These are phyloP conservation scores for Chiropotes sagulatus DNA, from an alignment of 2,797 vertebrate genomes.

Conservation along the genomic window DNA sequence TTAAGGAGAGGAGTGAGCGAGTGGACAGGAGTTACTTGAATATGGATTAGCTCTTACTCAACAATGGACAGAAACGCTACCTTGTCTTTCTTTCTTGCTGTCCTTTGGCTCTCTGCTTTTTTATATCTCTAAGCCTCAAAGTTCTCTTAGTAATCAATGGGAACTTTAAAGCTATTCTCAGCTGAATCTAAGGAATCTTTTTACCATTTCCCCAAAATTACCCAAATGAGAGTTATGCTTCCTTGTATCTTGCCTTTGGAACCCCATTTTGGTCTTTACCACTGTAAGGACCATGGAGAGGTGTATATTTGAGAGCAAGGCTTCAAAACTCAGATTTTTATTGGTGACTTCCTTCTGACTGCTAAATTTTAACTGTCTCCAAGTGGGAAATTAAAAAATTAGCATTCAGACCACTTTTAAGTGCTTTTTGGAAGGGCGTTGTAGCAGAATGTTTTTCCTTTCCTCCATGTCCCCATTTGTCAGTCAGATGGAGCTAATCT, in stretches of 20 bases:
- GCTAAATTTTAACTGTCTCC: slow-evolving; percentile 12
- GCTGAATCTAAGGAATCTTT: slow-evolving; percentile 56
- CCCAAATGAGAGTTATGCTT: slow-evolving; percentile 47
- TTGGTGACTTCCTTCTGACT: background rate
- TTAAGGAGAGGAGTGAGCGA: background rate
- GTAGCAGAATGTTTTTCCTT: background rate
- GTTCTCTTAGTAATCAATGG: slow-evolving; percentile 33
- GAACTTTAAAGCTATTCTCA: slow-evolving; percentile 56
- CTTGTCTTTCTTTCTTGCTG: slow-evolving; percentile 29
- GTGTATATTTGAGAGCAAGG: background rate
- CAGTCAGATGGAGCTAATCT: background rate
- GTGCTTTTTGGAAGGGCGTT: background rate
- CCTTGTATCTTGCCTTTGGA: slow-evolving; percentile 59
- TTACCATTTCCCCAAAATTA: slow-evolving; percentile 72
- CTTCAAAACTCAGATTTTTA: slow-evolving; percentile 5
- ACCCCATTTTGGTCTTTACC: slow-evolving; percentile 57
- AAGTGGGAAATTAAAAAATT: background rate
- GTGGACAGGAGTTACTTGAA: background rate
- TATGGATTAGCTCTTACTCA: slow-evolving; percentile 9
- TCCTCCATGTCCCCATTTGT: background rate
- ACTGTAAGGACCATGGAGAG: slow-evolving; percentile 62
- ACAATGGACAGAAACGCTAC: background rate
- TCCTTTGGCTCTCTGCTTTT: background rate
- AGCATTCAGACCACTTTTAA: background rate
- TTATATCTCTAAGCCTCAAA: background rate